Percentiles rank a stretch among this genome's conserved stretches.
These are phyloP conservation scores for Gymnorhina tibicen DNA, from an alignment of 2,113 vertebrate genomes.

Conservation along the genomic window DNA sequence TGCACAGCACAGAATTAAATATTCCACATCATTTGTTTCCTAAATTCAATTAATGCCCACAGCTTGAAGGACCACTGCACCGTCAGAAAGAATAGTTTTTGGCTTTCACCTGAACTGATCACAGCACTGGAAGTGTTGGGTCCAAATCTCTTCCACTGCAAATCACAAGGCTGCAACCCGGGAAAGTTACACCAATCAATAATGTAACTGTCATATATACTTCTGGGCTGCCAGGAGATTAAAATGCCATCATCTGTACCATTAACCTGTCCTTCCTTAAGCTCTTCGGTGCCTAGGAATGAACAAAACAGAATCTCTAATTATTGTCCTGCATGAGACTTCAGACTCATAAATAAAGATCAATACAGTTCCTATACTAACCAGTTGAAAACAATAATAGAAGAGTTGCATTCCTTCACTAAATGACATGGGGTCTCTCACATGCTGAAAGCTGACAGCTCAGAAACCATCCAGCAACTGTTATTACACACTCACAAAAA, in stretches of 20 bases:
- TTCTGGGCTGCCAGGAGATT: conserved; percentile 62
- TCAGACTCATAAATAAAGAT: background rate
- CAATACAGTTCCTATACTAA: background rate
- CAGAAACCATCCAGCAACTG: background rate
- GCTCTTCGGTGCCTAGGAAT: background rate
- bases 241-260: conserved; percentile 47
- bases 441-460: background rate
- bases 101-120: conserved; percentile 68
- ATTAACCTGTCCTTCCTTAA: conserved; percentile 22
- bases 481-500: background rate
- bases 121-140: conserved; percentile 39
- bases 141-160: conserved; percentile 69
- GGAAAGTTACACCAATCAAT: conserved; percentile 72
- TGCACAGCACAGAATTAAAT: background rate
- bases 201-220: conserved; percentile 40
- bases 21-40: background rate
- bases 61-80: background rate
- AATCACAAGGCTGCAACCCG: background rate
- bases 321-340: background rate
- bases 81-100: background rate
- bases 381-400: background rate
- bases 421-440: background rate
- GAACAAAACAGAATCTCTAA: background rate
- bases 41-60: background rate
- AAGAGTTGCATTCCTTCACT: background rate